A percentile compares a stretch with the other conserved stretches of the same genome.
These are phyloP conservation scores for Calephelis virginiensis DNA, from an alignment of 1,140 invertebrate species.

Conservation along the genomic window DNA sequence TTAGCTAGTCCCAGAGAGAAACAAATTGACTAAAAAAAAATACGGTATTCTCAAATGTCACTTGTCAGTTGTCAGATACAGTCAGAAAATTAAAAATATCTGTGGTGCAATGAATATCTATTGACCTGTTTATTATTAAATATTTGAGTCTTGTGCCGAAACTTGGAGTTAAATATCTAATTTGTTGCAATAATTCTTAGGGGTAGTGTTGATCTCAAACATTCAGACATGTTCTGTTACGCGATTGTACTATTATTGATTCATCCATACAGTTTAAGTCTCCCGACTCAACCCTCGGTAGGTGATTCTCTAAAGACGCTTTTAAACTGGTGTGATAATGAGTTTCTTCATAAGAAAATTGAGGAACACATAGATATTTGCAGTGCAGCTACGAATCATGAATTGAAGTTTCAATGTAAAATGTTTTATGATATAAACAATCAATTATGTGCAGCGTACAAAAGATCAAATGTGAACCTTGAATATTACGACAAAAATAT, in stretches of 20 bases:
- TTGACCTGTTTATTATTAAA: no score
- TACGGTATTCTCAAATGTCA: no score
- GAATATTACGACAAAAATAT: constrained; percentile 41
- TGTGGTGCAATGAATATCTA: no score
- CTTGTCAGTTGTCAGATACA: no score
- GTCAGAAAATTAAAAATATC: no score
- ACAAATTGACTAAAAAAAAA: no score
- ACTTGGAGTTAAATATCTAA: neutral
- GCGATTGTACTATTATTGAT: constrained; percentile 47
- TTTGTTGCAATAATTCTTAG: no score
- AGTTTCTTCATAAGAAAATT: constrained; percentile 42
- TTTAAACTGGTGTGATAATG: constrained; percentile 46
- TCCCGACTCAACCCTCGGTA: constrained; percentile 34
- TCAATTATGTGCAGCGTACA: constrained; percentile 46
- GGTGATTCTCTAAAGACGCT: constrained; percentile 39
- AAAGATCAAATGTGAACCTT: constrained; percentile 34
- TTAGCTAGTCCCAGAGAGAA: no score
- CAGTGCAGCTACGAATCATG: constrained; percentile 27
- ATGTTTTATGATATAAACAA: constrained; percentile 64
- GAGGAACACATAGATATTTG: constrained; percentile 44
- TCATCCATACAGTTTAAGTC: constrained; percentile 47
- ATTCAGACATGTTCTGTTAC: constrained; percentile 45
- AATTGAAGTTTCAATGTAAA: constrained; percentile 48
- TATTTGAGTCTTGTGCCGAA: no score
- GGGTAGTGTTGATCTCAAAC: neutral